These are phyloP conservation scores for Aphaenogaster floridana DNA, from an alignment of 1,140 invertebrate genomes.

Conservation along the genomic window DNA sequence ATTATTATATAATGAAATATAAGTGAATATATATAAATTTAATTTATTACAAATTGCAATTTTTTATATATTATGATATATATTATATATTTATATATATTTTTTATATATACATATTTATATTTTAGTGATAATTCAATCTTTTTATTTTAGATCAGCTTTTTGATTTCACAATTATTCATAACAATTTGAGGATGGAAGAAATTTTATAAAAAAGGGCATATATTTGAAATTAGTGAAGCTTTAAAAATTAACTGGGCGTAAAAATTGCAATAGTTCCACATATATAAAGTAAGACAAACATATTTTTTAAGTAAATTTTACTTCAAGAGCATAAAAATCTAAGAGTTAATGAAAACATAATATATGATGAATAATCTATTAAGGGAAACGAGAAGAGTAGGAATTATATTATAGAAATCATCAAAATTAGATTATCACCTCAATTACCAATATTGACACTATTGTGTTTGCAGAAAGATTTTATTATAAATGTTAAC, in stretches of 20 bases:
- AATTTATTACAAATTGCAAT: not conserved
- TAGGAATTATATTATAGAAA: not conserved
- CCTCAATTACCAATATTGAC: not conserved
- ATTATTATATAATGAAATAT: not conserved
- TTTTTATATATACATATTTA: not conserved
- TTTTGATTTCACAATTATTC: not conserved
- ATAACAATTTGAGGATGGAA: not conserved
- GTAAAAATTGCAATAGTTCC: not conserved
- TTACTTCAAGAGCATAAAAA: not conserved
- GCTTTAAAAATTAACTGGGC: not conserved
- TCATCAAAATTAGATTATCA: not conserved
- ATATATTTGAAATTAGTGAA: slow-evolving; percentile 13
- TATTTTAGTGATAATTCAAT: not conserved
- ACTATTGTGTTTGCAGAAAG: not conserved
- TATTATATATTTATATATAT: too few relatives aligned
- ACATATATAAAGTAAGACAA: not conserved
- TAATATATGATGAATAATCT: slow-evolving; percentile 7
- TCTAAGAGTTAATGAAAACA: not conserved
- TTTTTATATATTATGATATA: not conserved
- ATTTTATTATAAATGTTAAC: not conserved
- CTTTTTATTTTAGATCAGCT: not conserved
- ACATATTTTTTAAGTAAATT: not conserved
- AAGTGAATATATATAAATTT: not conserved
- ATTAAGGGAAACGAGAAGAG: not conserved
- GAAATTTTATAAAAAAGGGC: not conserved